A percentile compares a stretch with the other conserved stretches of the same genome.
Evolutionary conservation across 2,888 invertebrate genomes (phyloP).

Genomic region (Geotrupes spiniger): DNA sequence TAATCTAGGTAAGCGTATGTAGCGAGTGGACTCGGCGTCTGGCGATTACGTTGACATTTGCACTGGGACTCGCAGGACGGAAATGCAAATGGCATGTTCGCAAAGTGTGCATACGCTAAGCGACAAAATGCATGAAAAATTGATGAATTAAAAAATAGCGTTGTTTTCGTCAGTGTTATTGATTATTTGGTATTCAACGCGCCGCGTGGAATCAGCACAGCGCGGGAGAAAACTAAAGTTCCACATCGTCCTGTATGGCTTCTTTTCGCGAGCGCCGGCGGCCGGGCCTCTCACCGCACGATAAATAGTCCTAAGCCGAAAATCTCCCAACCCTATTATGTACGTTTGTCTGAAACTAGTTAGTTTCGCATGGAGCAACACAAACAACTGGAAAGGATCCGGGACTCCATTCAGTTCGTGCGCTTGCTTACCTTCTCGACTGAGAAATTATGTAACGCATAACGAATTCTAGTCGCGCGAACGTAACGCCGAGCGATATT

Average conservation of each 20-base stretch:
- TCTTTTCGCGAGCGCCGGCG: constrained; percentile 9
- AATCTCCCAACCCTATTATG: constrained; percentile 19
- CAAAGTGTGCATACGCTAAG: no score
- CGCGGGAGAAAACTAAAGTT: no score
- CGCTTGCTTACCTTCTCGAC: background rate
- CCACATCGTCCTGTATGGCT: no score
- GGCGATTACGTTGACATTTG: background rate
- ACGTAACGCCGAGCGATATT: no score
- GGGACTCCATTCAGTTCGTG: background rate
- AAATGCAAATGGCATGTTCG: constrained; percentile 6
- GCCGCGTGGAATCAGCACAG: no score
- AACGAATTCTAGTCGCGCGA: background rate
- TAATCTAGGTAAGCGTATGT: constrained; percentile 29
- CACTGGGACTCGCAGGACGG: background rate
- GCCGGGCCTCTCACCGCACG: constrained; percentile 24
- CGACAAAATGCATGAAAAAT: background rate
- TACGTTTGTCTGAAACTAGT: constrained; percentile 15
- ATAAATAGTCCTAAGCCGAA: constrained; percentile 29
- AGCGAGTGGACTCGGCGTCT: constrained; percentile 7
- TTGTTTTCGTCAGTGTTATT: no score
- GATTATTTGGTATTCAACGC: no score
- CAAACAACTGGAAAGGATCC: constrained; percentile 10
- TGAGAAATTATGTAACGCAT: constrained; percentile 1
- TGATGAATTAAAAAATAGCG: background rate
- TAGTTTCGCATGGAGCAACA: constrained; percentile 14